A percentile compares a stretch with the other conserved stretches of the same genome.
phyloP scores from a whole-genome alignment of 2,113 vertebrate genomes.

The Trinectes maculatus region DNA sequence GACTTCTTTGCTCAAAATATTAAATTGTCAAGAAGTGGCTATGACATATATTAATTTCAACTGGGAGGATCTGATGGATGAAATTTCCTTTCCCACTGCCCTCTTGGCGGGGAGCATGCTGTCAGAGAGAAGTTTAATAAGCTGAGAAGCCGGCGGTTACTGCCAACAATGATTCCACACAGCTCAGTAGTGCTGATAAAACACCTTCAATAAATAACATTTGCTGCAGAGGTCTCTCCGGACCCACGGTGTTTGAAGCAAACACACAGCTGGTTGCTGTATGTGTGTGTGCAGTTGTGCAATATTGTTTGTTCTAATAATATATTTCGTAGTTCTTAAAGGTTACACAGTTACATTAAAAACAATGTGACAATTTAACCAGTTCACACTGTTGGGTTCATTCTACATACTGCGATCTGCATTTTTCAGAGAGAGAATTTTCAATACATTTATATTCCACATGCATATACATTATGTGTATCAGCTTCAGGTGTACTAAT shows the following conservation, averaged over 20 bases:
- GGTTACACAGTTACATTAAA: background rate
- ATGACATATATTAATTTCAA: slow-evolving; percentile 88
- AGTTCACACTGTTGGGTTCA: background rate
- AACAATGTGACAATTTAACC: background rate
- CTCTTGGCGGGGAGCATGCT: slow-evolving; percentile 76
- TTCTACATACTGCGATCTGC: background rate
- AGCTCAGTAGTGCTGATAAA: slow-evolving; percentile 79
- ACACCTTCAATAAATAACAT: slow-evolving; percentile 81
- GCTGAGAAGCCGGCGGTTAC: slow-evolving; percentile 73
- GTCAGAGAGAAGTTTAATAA: slow-evolving; percentile 86
- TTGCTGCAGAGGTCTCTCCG: slow-evolving; percentile 72
- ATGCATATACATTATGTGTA: too few relatives aligned
- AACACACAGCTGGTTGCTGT: slow-evolving; percentile 36
- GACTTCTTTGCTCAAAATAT: slow-evolving; percentile 75
- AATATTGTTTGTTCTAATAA: slow-evolving; percentile 4
- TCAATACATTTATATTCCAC: background rate
- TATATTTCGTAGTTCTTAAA: slow-evolving; percentile 1
- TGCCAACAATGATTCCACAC: slow-evolving; percentile 74
- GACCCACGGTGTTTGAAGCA: slow-evolving; percentile 28
- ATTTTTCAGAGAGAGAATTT: too few relatives aligned
- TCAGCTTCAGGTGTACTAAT: too few relatives aligned
- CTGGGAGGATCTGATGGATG: slow-evolving; percentile 84
- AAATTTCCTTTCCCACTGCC: slow-evolving; percentile 75
- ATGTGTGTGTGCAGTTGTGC: slow-evolving; percentile 17
- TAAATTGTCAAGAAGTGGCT: slow-evolving; percentile 83